Base-by-base conservation (phyloP, 2,797 vertebrate genomes). In the Sebastes jordani region DNA sequence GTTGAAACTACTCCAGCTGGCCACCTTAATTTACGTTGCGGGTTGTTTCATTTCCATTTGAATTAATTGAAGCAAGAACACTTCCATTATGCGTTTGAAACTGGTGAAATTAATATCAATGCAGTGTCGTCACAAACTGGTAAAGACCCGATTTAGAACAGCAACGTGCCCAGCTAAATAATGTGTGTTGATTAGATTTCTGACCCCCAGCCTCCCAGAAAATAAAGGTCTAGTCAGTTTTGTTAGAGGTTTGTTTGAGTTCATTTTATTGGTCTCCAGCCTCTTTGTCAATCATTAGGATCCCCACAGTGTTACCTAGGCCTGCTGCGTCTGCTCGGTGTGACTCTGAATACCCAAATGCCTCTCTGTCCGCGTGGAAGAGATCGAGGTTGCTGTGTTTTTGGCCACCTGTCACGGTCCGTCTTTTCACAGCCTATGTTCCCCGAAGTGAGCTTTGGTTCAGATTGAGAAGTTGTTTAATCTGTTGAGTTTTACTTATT, bases 191-290 rank as follows among this genome's bases (percentile, higher is more conserved):
- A 34, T 49, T 69, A 38, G 10, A 20, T 46, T 54, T 49, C 36
- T 66, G 67, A 65, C 46, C 8, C 30, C 46, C 5, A 14, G 5
- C 22, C 34, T 52, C 5, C 4, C 5, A 59, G 38, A 64, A 68
- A 66, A 42, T 22, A 78, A 62, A 73, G 6, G 14, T 18, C 4
- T 52, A 10, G 4, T 32, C 11, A 7, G 13, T 38, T 23, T 67
- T 71, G 18, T 73, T 10, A 11, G 58, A 42, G 30, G 32, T 60
- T 61, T 84, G 84, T 82, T 84, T 77, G 42, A 63, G 10, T 72
- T 71, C 1, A 23, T 76, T 42, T 18, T 2, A 34, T 59, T 2
- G 2, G 46, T 22, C 69, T 78, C 62, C 30, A n/a, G 59, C 16
- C 25, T 46, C 20, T 70, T 81, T 81, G 60, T 81, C 64, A 73